phyloP scores from a whole-genome alignment of 2,797 vertebrate genomes.

The Arctocebus calabarensis region DNA sequence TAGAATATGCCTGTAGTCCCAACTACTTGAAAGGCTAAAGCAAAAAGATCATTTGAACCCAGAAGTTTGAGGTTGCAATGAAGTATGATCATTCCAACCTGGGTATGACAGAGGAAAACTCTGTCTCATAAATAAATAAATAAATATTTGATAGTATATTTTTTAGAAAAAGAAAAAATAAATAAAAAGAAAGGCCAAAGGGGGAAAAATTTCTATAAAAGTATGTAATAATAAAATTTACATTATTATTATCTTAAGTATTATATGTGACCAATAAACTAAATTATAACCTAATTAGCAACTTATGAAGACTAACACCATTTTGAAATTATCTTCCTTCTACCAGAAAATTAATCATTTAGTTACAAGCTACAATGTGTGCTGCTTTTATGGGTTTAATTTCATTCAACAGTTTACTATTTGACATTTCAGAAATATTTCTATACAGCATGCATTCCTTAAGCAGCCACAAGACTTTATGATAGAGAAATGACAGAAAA shows the following conservation, averaged over 20 bases:
- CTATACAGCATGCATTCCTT: neutral
- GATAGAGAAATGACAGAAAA: neutral
- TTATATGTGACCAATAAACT: neutral
- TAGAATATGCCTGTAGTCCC: too few relatives aligned
- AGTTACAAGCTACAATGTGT: neutral
- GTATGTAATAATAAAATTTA: neutral
- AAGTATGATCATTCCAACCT: too few relatives aligned
- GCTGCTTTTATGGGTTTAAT: neutral
- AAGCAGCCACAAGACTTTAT: neutral
- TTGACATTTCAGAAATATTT: conserved; percentile 13
- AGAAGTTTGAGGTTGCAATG: too few relatives aligned
- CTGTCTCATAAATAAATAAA: too few relatives aligned
- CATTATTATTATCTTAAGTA: neutral
- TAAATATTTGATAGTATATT: too few relatives aligned
- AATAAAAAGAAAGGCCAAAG: neutral
- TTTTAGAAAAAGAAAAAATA: too few relatives aligned
- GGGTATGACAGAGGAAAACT: too few relatives aligned
- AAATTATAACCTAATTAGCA: neutral
- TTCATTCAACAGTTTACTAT: neutral
- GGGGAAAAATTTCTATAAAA: neutral
- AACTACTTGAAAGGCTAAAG: too few relatives aligned
- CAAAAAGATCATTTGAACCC: too few relatives aligned
- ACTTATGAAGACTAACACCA: neutral
- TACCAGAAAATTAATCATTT: neutral
- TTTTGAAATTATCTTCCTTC: neutral